phyloP scores from a whole-genome alignment of 2,888 invertebrate species.

The Saturnia pavonia region DNA sequence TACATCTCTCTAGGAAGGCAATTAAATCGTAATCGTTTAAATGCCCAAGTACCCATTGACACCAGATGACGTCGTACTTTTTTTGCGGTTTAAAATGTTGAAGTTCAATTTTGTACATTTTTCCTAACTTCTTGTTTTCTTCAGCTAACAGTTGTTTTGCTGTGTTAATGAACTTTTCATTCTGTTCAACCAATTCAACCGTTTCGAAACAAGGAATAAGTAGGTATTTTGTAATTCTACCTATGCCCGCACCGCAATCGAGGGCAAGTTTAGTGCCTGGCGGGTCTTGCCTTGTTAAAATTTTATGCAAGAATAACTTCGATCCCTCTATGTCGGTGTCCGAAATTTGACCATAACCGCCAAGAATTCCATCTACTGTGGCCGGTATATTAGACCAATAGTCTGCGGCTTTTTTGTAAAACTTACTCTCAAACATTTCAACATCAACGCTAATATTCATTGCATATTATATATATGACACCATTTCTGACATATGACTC shows the following conservation, averaged over 20 bases:
- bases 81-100: conserved; percentile 91
- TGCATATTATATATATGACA: neutral
- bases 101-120: conserved; percentile 86
- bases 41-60: conserved; percentile 97
- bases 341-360: conserved; percentile 94
- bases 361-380: conserved; percentile 96
- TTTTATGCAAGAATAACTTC: conserved; percentile 85
- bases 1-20: conserved; percentile 85
- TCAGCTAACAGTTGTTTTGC: conserved; percentile 80
- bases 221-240: conserved; percentile 93
- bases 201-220: conserved; percentile 89
- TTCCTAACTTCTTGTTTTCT: conserved; percentile 82
- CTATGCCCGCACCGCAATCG: conserved; percentile 99
- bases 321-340: conserved; percentile 94
- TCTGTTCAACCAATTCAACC: conserved; percentile 96
- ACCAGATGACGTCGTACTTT: conserved; percentile 97
- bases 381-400: conserved; percentile 95
- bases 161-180: conserved; percentile 89
- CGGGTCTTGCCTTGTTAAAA: conserved; percentile 62
- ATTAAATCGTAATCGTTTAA: conserved; percentile 92
- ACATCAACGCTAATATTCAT: neutral
- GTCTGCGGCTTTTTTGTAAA: conserved; percentile 87
- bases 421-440: conserved; percentile 57
- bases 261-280: conserved; percentile 86
- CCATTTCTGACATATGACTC: neutral